Evolutionary conservation across 2,888 invertebrate genomes (phyloP), one percentile per base, ranked within the genome.

Genomic region (Pecten maximus): DNA sequence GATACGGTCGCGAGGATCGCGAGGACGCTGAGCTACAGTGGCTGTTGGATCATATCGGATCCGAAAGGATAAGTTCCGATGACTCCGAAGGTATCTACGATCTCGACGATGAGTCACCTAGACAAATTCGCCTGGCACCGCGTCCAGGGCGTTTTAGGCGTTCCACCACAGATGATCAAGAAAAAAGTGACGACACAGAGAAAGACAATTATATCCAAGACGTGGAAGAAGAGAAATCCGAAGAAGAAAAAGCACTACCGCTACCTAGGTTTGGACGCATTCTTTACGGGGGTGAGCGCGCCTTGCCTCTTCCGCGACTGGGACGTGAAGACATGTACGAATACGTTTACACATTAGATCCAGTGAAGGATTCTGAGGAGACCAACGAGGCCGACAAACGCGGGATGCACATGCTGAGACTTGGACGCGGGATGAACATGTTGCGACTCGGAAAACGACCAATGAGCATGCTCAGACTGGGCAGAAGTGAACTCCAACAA

Each of bases 391-490:
- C 88, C 2, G 91, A 92, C 48, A 92, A 92, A 90, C 88, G 91
- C n/a, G 91, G 90, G 48, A 92, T 92, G 91, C 89, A 90, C 6
- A 92, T 92, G 91, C 87, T 92, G 12, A 88, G 91, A 87, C 74
- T 92, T 28, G 91, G 91, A 44, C 91, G 94, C 40, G 93, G 93
- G 88, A 94, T 95, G 93, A 88, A 93, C n/a, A 95, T 95, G 95
- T 89, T 95, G 60, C 89, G 94, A 91, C 91, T 93, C 91, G 92
- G 95, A 91, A 93, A 95, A 92, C 91, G 94, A 91, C 88, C 93
- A 90, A 88, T 92, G 91, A 89, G 91, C 88, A 92, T 93, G 94
- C 90, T 93, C n/a, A 89, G 94, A 4, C 91, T 94, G 87, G 94
- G 94, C 4, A 48, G 92, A 89, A 87, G 88, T 19, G 88, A 74